Evolutionary conservation across 1,140 invertebrate genomes (phyloP).

Genomic region (Ceratina australensis): DNA sequence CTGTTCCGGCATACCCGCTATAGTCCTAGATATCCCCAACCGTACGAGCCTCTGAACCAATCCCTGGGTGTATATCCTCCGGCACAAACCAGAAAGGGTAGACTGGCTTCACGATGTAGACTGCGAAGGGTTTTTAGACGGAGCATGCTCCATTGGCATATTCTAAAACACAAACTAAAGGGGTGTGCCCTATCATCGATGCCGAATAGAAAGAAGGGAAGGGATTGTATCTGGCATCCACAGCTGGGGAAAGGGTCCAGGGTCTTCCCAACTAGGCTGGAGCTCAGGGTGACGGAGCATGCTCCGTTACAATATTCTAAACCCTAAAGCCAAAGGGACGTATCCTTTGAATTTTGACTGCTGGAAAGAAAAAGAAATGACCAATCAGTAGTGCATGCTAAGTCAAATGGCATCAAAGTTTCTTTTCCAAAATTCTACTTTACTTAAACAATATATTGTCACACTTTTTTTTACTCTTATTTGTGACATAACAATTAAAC

Average conservation of each 20-base stretch:
- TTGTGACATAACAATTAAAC: neutral
- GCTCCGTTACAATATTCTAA: constrained; percentile 56
- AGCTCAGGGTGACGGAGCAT: constrained; percentile 58
- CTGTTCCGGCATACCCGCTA: constrained; percentile 43
- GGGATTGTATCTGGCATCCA: constrained; percentile 52
- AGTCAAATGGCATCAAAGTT: neutral
- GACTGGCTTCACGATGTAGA: constrained; percentile 37
- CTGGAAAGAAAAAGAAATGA: constrained; percentile 45
- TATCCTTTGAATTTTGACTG: constrained; percentile 40
- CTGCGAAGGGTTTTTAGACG: constrained; percentile 51
- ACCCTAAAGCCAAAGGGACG: constrained; percentile 57
- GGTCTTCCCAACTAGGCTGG: constrained; percentile 32
- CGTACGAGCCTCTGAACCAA: constrained; percentile 50
- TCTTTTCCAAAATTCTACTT: neutral
- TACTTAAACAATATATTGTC: constrained; percentile 8
- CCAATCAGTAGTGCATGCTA: constrained; percentile 4
- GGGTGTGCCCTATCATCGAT: constrained; percentile 48
- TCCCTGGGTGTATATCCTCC: constrained; percentile 55
- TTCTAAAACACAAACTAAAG: constrained; percentile 61
- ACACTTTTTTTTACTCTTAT: constrained; percentile 8
- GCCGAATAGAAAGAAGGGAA: constrained; percentile 44
- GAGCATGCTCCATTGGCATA: constrained; percentile 60
- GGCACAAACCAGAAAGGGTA: constrained; percentile 63
- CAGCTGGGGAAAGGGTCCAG: constrained; percentile 58
- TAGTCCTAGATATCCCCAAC: constrained; percentile 49